These are phyloP conservation scores for Acrobasis suavella DNA, from an alignment of 2,888 invertebrate species.

Conservation along the genomic window DNA sequence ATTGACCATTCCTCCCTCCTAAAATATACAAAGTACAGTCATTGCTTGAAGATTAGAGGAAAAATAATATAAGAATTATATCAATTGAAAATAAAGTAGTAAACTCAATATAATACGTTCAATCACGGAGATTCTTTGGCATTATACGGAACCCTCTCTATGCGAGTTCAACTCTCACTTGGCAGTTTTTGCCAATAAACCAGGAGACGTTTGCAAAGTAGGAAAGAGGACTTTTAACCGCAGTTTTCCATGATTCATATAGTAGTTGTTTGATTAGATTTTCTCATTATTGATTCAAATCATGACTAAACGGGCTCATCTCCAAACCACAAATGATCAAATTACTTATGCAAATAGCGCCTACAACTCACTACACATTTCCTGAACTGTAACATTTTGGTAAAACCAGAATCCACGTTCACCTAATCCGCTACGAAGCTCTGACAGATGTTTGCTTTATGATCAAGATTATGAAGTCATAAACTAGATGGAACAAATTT, in stretches of 20 bases:
- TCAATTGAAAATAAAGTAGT: too few species aligned
- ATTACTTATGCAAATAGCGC: conserved; percentile 5
- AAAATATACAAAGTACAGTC: too few species aligned
- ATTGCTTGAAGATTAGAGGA: too few species aligned
- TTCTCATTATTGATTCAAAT: not conserved
- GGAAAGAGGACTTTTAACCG: not conserved
- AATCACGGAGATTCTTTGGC: too few species aligned
- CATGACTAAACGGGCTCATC: conserved; percentile 5
- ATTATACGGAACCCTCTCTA: too few species aligned
- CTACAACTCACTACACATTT: not conserved
- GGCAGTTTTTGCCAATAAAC: too few species aligned
- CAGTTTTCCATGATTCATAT: not conserved
- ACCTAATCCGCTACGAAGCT: not conserved
- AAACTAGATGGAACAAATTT: not conserved
- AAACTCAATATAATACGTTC: too few species aligned
- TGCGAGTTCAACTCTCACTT: too few species aligned
- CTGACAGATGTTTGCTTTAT: conserved; percentile 4
- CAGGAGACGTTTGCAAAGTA: too few species aligned
- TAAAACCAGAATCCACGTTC: conserved; percentile 7
- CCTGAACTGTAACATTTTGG: conserved; percentile 1
- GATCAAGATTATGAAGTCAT: conserved; percentile 1
- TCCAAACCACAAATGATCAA: conserved; percentile 4
- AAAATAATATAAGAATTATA: too few species aligned
- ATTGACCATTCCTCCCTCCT: too few species aligned
- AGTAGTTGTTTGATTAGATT: not conserved